phyloP scores from a whole-genome alignment of 2,888 invertebrate species.

The Dynastes tityus region DNA sequence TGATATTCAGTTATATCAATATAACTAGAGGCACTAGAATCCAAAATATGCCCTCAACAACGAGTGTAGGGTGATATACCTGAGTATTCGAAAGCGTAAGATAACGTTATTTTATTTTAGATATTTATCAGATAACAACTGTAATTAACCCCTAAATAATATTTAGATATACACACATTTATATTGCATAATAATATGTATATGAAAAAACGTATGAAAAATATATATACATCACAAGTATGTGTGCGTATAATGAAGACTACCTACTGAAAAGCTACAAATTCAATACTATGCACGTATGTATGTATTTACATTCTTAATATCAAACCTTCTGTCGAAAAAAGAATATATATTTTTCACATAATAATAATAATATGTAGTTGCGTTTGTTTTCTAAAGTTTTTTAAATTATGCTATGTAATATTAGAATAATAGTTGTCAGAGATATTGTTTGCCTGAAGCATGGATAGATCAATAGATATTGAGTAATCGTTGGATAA shows the following conservation, averaged over 20 bases:
- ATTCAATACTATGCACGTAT: slow-evolving; percentile 30
- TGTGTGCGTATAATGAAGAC: slow-evolving; percentile 53
- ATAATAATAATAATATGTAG: slow-evolving; percentile 26
- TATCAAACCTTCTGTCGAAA: slow-evolving; percentile 45
- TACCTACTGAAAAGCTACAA: slow-evolving; percentile 48
- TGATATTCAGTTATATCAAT: slow-evolving; percentile 30
- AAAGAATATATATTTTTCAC: slow-evolving; percentile 42
- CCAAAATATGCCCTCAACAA: slow-evolving; percentile 29
- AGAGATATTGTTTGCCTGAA: slow-evolving; percentile 22
- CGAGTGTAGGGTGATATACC: slow-evolving; percentile 37
- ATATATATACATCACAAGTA: slow-evolving; percentile 54
- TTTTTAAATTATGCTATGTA: slow-evolving; percentile 13
- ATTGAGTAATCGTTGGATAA: slow-evolving; percentile 25
- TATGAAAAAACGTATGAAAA: slow-evolving; percentile 48
- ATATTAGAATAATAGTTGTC: slow-evolving; percentile 36
- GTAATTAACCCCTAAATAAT: slow-evolving; percentile 48
- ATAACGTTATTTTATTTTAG: slow-evolving; percentile 21
- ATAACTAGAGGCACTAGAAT: slow-evolving; percentile 42
- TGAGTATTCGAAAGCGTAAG: slow-evolving; percentile 48
- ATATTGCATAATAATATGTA: slow-evolving; percentile 22
- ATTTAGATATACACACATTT: slow-evolving; percentile 17
- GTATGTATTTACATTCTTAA: slow-evolving; percentile 42
- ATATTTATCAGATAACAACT: slow-evolving; percentile 37
- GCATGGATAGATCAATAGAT: slow-evolving; percentile 26
- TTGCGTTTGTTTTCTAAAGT: slow-evolving; percentile 17